A percentile compares a stretch with the other conserved stretches of the same genome.
Evolutionary conservation across 2,797 vertebrate genomes (phyloP).

Genomic region (Decapterus maruadsi): DNA sequence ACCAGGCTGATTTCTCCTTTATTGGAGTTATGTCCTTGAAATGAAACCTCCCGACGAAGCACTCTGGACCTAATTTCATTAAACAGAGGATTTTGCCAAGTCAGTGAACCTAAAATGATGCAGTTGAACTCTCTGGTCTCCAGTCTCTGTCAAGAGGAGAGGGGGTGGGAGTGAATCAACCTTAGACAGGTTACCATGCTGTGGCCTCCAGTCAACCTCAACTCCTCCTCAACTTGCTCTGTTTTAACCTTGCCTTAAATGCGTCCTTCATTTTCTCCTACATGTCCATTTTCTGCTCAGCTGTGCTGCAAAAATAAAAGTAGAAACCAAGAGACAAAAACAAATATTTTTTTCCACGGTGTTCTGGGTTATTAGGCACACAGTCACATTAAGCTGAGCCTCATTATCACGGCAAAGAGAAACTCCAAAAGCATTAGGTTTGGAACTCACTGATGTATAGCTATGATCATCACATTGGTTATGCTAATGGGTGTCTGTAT

Average conservation of each 20-base stretch:
- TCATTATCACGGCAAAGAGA: constrained; percentile 73
- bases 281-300: constrained; percentile 69
- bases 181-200: constrained; percentile 31
- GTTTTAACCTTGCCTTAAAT: constrained; percentile 28
- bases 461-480: constrained; percentile 68
- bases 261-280: constrained; percentile 17
- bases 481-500: constrained; percentile 67
- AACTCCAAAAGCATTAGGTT: constrained; percentile 69
- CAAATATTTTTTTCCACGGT: constrained; percentile 61
- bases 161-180: constrained; percentile 38
- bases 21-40: constrained; percentile 72
- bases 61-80: constrained; percentile 75
- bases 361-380: constrained; percentile 78
- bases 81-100: constrained; percentile 78
- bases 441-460: constrained; percentile 65
- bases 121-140: constrained; percentile 75
- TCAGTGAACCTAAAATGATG: constrained; percentile 80
- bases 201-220: constrained; percentile 55
- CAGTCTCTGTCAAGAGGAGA: constrained; percentile 35
- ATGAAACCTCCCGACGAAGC: constrained; percentile 61
- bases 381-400: constrained; percentile 71
- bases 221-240: constrained; percentile 43
- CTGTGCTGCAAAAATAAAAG: constrained; percentile 62
- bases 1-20: constrained; percentile 41
- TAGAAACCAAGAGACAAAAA: constrained; percentile 38